Evolutionary conservation across 2,797 vertebrate genomes (phyloP).

Genomic region (Taenioides sp.): DNA sequence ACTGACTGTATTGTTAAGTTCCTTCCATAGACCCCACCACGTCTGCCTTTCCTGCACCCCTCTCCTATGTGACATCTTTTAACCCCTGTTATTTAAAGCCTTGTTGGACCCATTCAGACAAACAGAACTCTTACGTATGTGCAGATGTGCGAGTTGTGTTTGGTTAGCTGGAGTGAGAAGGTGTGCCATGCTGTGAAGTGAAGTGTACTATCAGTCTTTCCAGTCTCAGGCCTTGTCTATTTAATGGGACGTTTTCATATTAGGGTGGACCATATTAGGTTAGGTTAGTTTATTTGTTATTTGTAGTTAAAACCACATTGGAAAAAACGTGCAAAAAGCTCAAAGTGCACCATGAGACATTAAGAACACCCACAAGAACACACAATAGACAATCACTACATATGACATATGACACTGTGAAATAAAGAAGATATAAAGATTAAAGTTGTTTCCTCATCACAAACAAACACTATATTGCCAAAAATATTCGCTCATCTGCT

Average conservation of each 20-base stretch:
- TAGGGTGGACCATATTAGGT: conserved; percentile 8
- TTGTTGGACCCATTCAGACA: conserved; percentile 37
- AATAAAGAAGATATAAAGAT: too few species aligned
- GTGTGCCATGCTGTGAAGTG: conserved; percentile 29
- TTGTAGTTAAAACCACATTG: too few species aligned
- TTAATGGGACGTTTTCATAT: conserved; percentile 31
- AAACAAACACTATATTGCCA: too few species aligned
- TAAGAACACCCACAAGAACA: too few species aligned
- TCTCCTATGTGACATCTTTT: conserved; percentile 24
- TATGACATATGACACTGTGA: too few species aligned
- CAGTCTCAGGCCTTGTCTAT: conserved; percentile 22
- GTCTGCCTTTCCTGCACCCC: conserved; percentile 20
- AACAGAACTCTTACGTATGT: conserved; percentile 27
- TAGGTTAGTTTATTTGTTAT: too few species aligned
- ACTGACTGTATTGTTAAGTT: conserved; percentile 33
- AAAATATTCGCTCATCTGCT: too few species aligned
- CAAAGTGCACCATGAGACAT: too few species aligned
- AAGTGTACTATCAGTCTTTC: conserved; percentile 19
- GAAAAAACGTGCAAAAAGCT: too few species aligned
- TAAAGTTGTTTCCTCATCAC: too few species aligned
- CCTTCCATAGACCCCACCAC: conserved; percentile 6
- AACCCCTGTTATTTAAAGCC: conserved; percentile 57
- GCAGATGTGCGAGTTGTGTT: conserved; percentile 35
- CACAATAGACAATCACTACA: too few species aligned
- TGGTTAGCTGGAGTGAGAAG: conserved; percentile 62